Conservation (phyloP, 2,888 invertebrate species). For the Synanthedon tipuliformis region DNA sequence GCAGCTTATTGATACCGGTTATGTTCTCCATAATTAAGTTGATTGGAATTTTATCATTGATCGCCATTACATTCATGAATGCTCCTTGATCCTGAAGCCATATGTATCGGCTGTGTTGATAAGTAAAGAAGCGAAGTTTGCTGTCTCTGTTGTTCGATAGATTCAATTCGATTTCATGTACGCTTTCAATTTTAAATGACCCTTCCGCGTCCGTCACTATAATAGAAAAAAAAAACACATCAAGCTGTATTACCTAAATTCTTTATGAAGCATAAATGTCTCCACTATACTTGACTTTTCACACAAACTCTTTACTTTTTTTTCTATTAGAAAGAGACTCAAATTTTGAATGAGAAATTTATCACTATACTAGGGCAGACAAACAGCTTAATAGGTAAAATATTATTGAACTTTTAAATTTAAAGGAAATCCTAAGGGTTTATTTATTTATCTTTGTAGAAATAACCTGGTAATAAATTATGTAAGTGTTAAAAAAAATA, state of each 20-base stretch:
- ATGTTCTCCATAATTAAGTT: constrained; percentile 61
- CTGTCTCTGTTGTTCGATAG: constrained; percentile 53
- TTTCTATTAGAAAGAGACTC: no score
- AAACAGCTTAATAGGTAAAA: no score
- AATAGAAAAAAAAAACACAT: constrained; percentile 12
- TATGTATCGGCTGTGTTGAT: constrained; percentile 69
- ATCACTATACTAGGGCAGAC: no score
- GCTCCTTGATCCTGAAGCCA: constrained; percentile 61
- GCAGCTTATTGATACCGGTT: constrained; percentile 62
- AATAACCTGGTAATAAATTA: no score
- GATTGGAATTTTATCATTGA: constrained; percentile 61
- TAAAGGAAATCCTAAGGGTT: no score
- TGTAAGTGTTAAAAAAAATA: no score
- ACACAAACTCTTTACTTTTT: no score
- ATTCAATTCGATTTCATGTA: constrained; percentile 52
- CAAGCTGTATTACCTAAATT: neutral
- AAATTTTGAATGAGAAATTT: no score
- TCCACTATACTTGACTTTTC: neutral
- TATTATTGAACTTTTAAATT: no score
- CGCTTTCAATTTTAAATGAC: constrained; percentile 47
- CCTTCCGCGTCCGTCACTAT: constrained; percentile 61
- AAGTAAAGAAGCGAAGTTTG: constrained; percentile 63
- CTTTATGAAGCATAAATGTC: neutral
- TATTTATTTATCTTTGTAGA: no score
- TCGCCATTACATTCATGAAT: constrained; percentile 58